Evolutionary conservation across 2,888 invertebrate genomes (phyloP).

Genomic region (Notocelia uddmanniana): DNA sequence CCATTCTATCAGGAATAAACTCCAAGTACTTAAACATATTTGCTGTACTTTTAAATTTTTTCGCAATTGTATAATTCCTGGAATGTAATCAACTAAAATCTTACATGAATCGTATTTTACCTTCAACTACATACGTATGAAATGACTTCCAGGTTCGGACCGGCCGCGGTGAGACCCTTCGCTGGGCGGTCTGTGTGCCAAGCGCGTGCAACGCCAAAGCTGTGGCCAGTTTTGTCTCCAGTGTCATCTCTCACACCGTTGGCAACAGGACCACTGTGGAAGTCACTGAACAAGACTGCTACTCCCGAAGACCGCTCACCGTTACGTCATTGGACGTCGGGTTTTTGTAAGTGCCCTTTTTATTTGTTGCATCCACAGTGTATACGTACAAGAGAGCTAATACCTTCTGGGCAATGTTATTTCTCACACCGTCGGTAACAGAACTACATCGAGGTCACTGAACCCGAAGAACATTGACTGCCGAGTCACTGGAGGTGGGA

Average conservation of each 20-base stretch:
- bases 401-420: too few relatives aligned
- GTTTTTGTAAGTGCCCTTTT: constrained; percentile 69
- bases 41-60: too few relatives aligned
- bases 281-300: constrained; percentile 82
- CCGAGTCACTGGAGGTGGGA: constrained; percentile 71
- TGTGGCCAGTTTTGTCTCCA: constrained; percentile 80
- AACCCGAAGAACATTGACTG: constrained; percentile 67
- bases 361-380: too few relatives aligned
- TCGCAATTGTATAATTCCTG: too few relatives aligned
- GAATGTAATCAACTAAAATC: too few relatives aligned
- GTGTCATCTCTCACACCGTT: constrained; percentile 73
- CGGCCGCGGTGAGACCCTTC: constrained; percentile 79
- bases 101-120: too few relatives aligned
- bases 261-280: constrained; percentile 76
- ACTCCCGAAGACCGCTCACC: constrained; percentile 69
- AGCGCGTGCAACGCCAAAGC: constrained; percentile 84
- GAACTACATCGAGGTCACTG: constrained; percentile 75
- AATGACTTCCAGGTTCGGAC: constrained; percentile 65
- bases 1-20: too few relatives aligned
- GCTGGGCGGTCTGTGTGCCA: constrained; percentile 89
- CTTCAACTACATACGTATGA: too few relatives aligned
- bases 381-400: too few relatives aligned
- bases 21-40: too few relatives aligned
- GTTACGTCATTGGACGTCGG: constrained; percentile 72
- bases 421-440: constrained; percentile 75